phyloP scores from a whole-genome alignment of 1,140 invertebrate genomes.

The Metaphire vulgaris region DNA sequence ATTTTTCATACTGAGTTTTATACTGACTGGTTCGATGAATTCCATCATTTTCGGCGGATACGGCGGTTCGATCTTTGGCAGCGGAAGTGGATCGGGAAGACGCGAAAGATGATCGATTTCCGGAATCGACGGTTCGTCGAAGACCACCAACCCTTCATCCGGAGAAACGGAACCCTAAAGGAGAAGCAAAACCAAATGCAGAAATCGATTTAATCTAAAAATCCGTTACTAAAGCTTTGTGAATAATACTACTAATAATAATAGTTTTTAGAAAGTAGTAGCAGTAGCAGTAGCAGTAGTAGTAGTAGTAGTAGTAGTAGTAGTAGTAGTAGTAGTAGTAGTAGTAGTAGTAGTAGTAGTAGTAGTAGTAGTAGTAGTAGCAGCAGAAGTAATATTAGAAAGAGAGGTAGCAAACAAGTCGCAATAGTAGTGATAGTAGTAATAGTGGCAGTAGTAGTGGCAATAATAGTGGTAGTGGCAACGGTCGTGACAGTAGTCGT shows the following conservation, averaged over 20 bases:
- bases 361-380: background rate
- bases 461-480: background rate
- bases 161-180: conserved; percentile 31
- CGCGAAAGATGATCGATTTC: background rate
- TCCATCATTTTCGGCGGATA: background rate
- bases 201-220: background rate
- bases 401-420: no score
- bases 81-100: background rate
- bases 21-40: background rate
- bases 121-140: background rate
- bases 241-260: background rate
- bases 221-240: background rate
- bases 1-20: no score
- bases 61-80: conserved; percentile 4
- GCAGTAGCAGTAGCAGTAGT: background rate
- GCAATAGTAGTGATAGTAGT: background rate
- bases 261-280: background rate
- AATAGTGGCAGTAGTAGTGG: background rate
- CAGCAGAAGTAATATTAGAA: background rate
- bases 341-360: background rate
- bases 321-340: background rate
- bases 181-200: background rate
- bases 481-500: background rate
- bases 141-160: background rate
- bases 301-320: no score